Evolutionary conservation across 2,113 vertebrate species (phyloP).

Genomic region (Prinia subflava): DNA sequence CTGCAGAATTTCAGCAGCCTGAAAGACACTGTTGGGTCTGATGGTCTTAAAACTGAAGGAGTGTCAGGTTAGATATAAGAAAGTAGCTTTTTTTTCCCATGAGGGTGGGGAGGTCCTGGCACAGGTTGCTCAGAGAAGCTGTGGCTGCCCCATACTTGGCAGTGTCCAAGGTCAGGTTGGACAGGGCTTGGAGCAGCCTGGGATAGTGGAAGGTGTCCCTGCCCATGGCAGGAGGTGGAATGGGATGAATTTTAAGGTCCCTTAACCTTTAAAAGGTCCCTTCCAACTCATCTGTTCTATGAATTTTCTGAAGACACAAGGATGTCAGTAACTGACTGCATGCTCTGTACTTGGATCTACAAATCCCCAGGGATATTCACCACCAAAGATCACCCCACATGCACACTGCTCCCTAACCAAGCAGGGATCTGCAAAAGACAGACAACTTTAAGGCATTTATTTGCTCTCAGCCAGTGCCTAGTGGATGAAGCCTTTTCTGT

Average conservation of each 20-base stretch:
- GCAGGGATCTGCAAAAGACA: background rate
- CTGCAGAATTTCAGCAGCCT: background rate
- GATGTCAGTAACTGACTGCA: background rate
- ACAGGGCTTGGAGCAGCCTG: background rate
- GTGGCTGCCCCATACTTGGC: background rate
- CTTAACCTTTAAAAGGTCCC: background rate
- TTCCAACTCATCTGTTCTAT: background rate
- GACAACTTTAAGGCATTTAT: background rate
- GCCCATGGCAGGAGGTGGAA: background rate
- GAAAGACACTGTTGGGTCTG: background rate
- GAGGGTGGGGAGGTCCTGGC: background rate
- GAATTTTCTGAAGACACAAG: background rate
- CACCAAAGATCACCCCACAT: background rate
- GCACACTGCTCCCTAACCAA: background rate
- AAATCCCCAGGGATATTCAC: background rate
- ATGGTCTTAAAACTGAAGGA: background rate
- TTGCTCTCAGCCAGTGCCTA: background rate
- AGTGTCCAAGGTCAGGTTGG: background rate
- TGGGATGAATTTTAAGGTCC: background rate
- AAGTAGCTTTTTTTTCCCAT: background rate
- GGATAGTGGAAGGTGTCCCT: background rate
- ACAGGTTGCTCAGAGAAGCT: fast-evolving
- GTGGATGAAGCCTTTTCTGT: background rate
- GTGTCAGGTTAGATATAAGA: background rate
- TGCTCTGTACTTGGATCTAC: background rate